phyloP scores from a whole-genome alignment of 2,888 invertebrate species.

The Melanostoma scalare region DNA sequence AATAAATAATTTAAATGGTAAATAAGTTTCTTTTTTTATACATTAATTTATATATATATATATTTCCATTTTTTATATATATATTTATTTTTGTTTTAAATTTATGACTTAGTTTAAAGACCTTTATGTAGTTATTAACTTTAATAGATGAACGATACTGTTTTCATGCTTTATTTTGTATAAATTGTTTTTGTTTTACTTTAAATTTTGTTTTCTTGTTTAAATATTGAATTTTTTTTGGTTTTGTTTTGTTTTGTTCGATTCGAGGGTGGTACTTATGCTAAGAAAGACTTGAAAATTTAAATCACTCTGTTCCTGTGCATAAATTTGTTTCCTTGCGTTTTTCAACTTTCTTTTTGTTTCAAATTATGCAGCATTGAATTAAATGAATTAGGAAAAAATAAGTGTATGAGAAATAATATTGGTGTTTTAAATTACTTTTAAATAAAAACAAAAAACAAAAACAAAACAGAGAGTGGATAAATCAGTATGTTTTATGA shows the following conservation, averaged over 20 bases:
- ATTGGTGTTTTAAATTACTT: background rate
- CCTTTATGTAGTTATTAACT: constrained; percentile 63
- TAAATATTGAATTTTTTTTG: constrained; percentile 8
- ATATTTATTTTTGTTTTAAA: constrained; percentile 44
- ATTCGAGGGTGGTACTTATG: constrained; percentile 60
- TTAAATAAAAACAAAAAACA: constrained; percentile 18
- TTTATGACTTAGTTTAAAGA: constrained; percentile 71
- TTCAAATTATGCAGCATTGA: constrained; percentile 58
- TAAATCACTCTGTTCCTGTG: constrained; percentile 69
- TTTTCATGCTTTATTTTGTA: constrained; percentile 65
- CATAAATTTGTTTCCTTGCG: constrained; percentile 50
- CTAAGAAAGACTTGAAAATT: constrained; percentile 54
- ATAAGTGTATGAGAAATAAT: too few species aligned
- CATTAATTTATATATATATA: constrained; percentile 49
- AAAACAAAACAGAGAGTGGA: constrained; percentile 24
- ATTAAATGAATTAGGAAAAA: constrained; percentile 18
- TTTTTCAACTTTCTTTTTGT: constrained; percentile 6
- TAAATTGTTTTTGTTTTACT: constrained; percentile 42
- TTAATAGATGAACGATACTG: constrained; percentile 70
- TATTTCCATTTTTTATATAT: constrained; percentile 37
- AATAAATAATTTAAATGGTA: constrained; percentile 64
- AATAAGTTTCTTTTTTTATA: constrained; percentile 65
- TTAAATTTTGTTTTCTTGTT: constrained; percentile 21
- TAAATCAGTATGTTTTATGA: constrained; percentile 31
- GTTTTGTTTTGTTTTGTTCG: constrained; percentile 53